Base-by-base conservation (phyloP, 2,797 vertebrate species). In the Ambastaia sidthimunki region DNA sequence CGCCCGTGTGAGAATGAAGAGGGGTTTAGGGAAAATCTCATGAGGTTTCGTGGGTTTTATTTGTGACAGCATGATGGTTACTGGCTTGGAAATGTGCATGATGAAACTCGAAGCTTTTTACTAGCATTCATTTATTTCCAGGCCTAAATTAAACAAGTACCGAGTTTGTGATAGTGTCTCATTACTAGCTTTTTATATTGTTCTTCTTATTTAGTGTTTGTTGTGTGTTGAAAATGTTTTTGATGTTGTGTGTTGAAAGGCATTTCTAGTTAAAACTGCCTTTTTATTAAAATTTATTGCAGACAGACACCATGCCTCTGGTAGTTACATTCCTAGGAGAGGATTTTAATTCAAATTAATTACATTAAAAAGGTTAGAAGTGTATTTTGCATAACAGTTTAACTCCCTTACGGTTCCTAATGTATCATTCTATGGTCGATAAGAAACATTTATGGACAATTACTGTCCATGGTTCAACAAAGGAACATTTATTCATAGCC, bases 1-100 rank as follows among this genome's bases (percentile, higher is more conserved):
- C 25, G 28, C 70, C 48, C 44, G 19, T 50, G 28, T 2, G 34
- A 66, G 13, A 63, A 37, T 4, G 10, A 77, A 23, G 10, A 47
- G n/a, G n/a, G 48, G 47, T 82, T 67, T 74, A 55, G 52, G 37
- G 9, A 11, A 47, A 75, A 13, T 70, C 68, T 63, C 57, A 25
- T 19, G 68, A 60, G 68, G 67, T 41, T 78, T 28, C 12, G 6
- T 41, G 62, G 65, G 52, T 67, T 60, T 50, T 62, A 13, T 74
- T 76, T 65, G 62, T 66, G 60, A 59, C 41, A 2, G 12, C 12
- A 12, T 76, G 48, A 37, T 63, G 57, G 44, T n/a, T 37, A 23
- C 68, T 69, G 41, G 21, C 34, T 67, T 50, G 50, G 13, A 76
- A 34, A 18, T 18, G 18, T 3, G 28, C 31, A 78, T 10, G 25